Evolutionary conservation across 1,140 invertebrate species (phyloP), one percentile per base, ranked within the genome.

Genomic region (Caenorhabditis elegans): DNA sequence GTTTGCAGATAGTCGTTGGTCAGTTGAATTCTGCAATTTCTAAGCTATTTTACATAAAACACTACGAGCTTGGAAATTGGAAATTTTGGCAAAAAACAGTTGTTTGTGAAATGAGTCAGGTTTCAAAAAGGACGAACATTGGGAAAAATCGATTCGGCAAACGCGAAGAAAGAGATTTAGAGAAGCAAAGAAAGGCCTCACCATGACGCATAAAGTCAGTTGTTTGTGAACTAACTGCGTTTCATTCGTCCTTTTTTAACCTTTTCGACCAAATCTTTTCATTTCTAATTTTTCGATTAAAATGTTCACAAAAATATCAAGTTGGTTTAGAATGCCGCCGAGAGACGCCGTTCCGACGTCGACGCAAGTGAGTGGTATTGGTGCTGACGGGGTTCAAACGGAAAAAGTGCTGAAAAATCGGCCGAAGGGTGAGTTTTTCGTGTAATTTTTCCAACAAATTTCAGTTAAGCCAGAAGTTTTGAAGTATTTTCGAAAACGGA

Each of bases 361-460:
- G 11, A 39, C 60, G n/a, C 60, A 70, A 28, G 19, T 70, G 39
- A 39, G 60, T n/a, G 60, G 60, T 13, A 70, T n/a, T 1, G 60
- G 19, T 39, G 36, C 60, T 22, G 60, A 70, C n/a, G 60, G 31
- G 17, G 31, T 70, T 3, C 60, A 70, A 70, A 70, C 46, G 11
- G 53, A 82, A 19, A 83, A 83, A 49, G 39, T 47, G 47, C 39
- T 70, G 24, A 86, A 86, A 55, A 86, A 86, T 48, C 34, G 70
- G 46, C 85, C 85, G 13, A 86, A 86, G 80, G 75, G 85, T 86
- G 77, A 15, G 76, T 34, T 79, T 55, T 79, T 55, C 4, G 76
- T n/a, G n/a, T n/a, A n/a, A n/a, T n/a, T n/a, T n/a, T n/a, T n/a
- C n/a, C n/a, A n/a, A n/a, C n/a, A n/a, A n/a, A n/a, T n/a, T n/a